These are phyloP conservation scores for Neosilurus hyrtlii DNA, from an alignment of 2,797 vertebrate genomes.

Conservation along the genomic window DNA sequence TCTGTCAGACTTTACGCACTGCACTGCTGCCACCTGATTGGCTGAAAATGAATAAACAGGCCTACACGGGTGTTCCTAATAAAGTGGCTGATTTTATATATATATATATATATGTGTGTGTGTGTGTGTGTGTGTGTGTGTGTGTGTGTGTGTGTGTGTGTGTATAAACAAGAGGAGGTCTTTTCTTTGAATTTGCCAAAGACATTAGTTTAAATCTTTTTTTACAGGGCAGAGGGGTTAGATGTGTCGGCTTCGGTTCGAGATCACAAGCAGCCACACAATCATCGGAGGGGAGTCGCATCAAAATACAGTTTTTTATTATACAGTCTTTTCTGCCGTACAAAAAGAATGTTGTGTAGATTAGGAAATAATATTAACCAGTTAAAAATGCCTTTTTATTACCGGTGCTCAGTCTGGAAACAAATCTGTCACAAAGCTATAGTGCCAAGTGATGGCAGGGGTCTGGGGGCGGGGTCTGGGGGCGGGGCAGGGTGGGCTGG, in stretches of 20 bases:
- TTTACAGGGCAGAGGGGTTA: conserved; percentile 27
- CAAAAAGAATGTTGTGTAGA: conserved; percentile 64
- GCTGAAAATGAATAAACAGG: background rate
- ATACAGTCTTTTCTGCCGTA: conserved; percentile 59
- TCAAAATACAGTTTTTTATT: conserved; percentile 53
- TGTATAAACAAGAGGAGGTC: conserved; percentile 44
- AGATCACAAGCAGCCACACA: conserved; percentile 35
- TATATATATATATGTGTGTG: no score
- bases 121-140: no score
- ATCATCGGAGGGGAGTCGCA: conserved; percentile 34
- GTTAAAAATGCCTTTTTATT: conserved; percentile 65
- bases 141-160: no score
- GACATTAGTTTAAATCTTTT: conserved; percentile 55
- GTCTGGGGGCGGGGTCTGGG: background rate
- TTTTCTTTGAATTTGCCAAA: conserved; percentile 63
- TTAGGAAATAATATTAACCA: conserved; percentile 54
- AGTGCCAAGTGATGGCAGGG: conserved; percentile 56
- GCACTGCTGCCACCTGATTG: background rate
- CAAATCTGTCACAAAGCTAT: conserved; percentile 48
- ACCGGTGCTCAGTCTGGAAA: conserved; percentile 68
- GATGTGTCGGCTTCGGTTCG: conserved; percentile 21
- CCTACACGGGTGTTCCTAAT: background rate
- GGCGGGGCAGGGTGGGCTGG: no score
- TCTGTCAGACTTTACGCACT: no score
- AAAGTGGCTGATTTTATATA: background rate